These are phyloP conservation scores for Daubentonia madagascariensis DNA, from an alignment of 2,113 vertebrate species.

Conservation along the genomic window DNA sequence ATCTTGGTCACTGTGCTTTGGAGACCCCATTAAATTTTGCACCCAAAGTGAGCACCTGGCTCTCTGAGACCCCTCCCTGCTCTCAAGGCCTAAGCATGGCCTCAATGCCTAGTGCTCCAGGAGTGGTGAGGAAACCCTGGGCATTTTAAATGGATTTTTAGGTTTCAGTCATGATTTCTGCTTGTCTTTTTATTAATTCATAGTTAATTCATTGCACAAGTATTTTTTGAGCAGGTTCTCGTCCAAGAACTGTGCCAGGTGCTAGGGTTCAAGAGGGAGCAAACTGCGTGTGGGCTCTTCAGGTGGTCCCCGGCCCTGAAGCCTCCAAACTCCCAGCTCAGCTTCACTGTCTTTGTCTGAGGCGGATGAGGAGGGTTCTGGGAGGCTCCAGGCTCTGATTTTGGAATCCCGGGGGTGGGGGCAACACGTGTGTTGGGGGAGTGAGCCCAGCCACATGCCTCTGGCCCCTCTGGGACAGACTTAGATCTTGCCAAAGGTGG, in stretches of 20 bases:
- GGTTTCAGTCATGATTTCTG: neutral
- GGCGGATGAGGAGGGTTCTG: neutral
- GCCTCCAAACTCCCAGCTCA: fast-evolving
- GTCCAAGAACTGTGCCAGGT: neutral
- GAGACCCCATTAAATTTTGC: neutral
- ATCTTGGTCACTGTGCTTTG: neutral
- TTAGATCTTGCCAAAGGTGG: neutral
- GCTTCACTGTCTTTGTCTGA: neutral
- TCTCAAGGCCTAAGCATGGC: too few relatives aligned
- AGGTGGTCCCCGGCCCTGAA: too few relatives aligned
- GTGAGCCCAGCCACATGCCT: fast-evolving
- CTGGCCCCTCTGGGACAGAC: neutral
- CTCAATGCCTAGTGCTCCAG: fast-evolving
- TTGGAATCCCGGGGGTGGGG: neutral
- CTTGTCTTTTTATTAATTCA: neutral
- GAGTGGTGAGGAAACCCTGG: neutral
- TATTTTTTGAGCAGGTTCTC: neutral
- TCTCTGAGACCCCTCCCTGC: too few relatives aligned
- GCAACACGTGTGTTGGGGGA: fast-evolving
- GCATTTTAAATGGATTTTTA: neutral
- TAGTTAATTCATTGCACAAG: neutral
- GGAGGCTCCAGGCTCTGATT: neutral
- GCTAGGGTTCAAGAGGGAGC: neutral
- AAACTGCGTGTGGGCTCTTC: fast-evolving
- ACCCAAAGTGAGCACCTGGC: neutral